Conservation (phyloP, 2,113 vertebrate genomes). For the Morone chrysops region DNA sequence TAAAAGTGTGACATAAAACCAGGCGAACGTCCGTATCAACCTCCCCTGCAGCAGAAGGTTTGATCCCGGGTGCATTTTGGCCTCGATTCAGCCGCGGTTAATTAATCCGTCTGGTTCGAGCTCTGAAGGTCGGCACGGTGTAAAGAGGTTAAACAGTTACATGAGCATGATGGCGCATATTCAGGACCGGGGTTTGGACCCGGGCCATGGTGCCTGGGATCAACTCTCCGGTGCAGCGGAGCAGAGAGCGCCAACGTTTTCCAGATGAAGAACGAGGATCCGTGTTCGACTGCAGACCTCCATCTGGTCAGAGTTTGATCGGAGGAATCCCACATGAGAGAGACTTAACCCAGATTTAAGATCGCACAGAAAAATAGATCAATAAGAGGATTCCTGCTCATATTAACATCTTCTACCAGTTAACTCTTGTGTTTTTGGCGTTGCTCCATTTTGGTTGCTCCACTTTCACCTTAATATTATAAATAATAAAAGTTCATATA, state of each 20-base stretch:
- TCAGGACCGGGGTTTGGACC: conserved; percentile 16
- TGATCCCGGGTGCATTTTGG: neutral
- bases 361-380: neutral
- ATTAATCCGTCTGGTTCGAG: conserved; percentile 34
- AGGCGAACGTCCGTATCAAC: neutral
- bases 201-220: neutral
- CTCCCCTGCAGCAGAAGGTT: neutral
- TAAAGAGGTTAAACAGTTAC: conserved; percentile 41
- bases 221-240: neutral
- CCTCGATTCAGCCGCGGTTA: neutral
- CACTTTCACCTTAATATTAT: neutral
- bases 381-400: neutral
- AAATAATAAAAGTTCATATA: neutral
- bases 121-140: conserved; percentile 22
- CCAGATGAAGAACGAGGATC: conserved; percentile 27
- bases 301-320: conserved; percentile 38
- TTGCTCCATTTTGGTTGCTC: no score
- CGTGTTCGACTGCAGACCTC: conserved; percentile 11
- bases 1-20: neutral
- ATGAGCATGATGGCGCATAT: conserved; percentile 23
- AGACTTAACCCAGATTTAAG: conserved; percentile 5
- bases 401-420: neutral
- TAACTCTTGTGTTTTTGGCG: neutral
- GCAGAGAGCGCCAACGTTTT: conserved; percentile 16
- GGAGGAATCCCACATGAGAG: conserved; percentile 18